These are phyloP conservation scores for Copidosoma aretas DNA, from an alignment of 2,888 invertebrate genomes.

Conservation along the genomic window DNA sequence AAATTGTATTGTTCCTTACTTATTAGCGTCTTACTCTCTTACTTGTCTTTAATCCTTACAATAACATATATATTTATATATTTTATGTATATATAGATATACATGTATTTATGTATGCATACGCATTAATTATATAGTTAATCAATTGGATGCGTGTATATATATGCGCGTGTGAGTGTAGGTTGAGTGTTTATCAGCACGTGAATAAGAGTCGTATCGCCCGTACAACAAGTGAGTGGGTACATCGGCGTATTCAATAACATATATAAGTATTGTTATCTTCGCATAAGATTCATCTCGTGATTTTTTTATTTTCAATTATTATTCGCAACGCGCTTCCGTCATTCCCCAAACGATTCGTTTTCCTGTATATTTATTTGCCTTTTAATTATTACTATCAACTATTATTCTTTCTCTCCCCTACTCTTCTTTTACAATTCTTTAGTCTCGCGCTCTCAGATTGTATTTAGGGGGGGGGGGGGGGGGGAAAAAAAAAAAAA, in stretches of 20 bases:
- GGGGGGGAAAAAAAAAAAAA: background rate
- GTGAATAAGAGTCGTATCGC: constrained; percentile 35
- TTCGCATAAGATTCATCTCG: constrained; percentile 10
- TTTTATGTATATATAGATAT: constrained; percentile 34
- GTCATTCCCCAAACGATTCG: constrained; percentile 6
- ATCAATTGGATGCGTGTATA: constrained; percentile 26
- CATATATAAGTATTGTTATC: constrained; percentile 28
- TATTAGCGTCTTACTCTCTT: constrained; percentile 32
- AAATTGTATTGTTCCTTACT: constrained; percentile 43
- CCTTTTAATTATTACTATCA: constrained; percentile 7
- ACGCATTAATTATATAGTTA: no score
- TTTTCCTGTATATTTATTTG: background rate
- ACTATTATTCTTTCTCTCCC: constrained; percentile 4
- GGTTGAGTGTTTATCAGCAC: constrained; percentile 14
- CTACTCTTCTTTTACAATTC: background rate
- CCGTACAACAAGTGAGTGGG: constrained; percentile 33
- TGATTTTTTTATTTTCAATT: constrained; percentile 25
- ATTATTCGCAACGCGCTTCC: constrained; percentile 23
- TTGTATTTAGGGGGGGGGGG: background rate
- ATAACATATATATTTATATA: constrained; percentile 40
- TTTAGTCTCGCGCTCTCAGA: constrained; percentile 24
- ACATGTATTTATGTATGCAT: constrained; percentile 37
- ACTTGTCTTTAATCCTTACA: constrained; percentile 33
- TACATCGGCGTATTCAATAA: constrained; percentile 42
- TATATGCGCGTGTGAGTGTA: constrained; percentile 7